Evolutionary conservation across 2,888 invertebrate genomes (phyloP).

Genomic region (Drosophila demipolita): DNA sequence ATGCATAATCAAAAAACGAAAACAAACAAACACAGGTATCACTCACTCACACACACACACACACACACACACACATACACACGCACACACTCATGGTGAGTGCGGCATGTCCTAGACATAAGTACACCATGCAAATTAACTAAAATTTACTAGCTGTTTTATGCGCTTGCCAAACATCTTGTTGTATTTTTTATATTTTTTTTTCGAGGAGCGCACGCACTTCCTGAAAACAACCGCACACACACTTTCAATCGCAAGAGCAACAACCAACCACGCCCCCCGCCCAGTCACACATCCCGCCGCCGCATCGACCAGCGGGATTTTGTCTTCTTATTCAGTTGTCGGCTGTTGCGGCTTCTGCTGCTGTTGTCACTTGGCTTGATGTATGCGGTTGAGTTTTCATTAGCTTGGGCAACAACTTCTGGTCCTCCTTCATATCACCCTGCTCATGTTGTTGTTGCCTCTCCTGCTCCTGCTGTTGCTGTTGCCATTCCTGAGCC

Average conservation of each 20-base stretch:
- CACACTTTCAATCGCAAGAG: background rate
- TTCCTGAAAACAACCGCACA: background rate
- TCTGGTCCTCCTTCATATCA: constrained; percentile 7
- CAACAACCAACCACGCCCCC: background rate
- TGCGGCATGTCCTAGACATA: constrained; percentile 68
- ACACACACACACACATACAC: constrained; percentile 2
- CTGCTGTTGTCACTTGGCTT: constrained; percentile 74
- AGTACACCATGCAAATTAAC: constrained; percentile 79
- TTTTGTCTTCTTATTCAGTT: constrained; percentile 54
- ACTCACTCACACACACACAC: constrained; percentile 1
- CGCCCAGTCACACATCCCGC: background rate
- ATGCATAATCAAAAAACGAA: constrained; percentile 34
- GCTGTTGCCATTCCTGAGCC: constrained; percentile 14
- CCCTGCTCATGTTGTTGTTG: background rate
- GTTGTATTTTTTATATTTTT: constrained; percentile 6
- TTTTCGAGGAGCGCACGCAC: background rate
- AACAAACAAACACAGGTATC: background rate
- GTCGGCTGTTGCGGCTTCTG: constrained; percentile 53
- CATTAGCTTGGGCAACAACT: constrained; percentile 58
- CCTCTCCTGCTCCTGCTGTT: constrained; percentile 2
- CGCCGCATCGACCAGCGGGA: constrained; percentile 8
- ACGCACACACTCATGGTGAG: constrained; percentile 19
- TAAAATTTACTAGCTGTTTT: constrained; percentile 73
- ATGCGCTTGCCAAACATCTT: constrained; percentile 67
- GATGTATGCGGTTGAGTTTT: constrained; percentile 76